These are phyloP conservation scores for Cephonodes hylas DNA, from an alignment of 2,888 invertebrate species.

Conservation along the genomic window DNA sequence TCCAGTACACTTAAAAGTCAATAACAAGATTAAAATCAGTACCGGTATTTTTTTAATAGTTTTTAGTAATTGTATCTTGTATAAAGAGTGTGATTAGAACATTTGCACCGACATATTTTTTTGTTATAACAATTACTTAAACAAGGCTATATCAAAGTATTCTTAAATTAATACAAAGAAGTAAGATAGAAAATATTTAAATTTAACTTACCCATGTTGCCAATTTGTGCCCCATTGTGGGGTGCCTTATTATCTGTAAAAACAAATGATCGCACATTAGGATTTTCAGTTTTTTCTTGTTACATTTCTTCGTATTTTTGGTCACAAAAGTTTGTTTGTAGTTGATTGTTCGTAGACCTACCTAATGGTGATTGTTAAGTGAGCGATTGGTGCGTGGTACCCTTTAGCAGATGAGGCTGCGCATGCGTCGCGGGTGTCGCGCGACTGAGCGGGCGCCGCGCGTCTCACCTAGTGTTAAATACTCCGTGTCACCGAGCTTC, in stretches of 20 bases:
- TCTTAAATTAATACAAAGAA: neutral
- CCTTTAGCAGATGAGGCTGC: slow-evolving; percentile 34
- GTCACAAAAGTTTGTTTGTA: neutral
- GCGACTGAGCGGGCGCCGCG: slow-evolving; percentile 70
- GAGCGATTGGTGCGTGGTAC: neutral
- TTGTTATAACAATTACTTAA: too few relatives aligned
- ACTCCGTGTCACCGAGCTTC: slow-evolving; percentile 65
- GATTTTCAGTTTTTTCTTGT: neutral
- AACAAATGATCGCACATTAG: neutral
- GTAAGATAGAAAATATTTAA: neutral
- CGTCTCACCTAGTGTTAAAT: slow-evolving; percentile 71
- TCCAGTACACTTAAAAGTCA: too few relatives aligned
- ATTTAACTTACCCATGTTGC: slow-evolving; percentile 66
- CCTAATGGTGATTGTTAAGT: neutral
- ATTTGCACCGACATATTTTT: too few relatives aligned
- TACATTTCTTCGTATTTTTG: neutral
- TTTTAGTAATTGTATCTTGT: too few relatives aligned
- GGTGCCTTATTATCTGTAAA: slow-evolving; percentile 53
- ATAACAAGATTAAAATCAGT: too few relatives aligned
- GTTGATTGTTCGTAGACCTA: neutral
- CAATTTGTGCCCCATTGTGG: slow-evolving; percentile 66
- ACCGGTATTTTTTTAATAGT: too few relatives aligned
- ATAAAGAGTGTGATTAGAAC: too few relatives aligned
- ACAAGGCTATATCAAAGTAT: neutral
- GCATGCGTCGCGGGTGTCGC: slow-evolving; percentile 56